These are phyloP conservation scores for Erebia palarica DNA, from an alignment of 2,888 invertebrate species.

Conservation along the genomic window DNA sequence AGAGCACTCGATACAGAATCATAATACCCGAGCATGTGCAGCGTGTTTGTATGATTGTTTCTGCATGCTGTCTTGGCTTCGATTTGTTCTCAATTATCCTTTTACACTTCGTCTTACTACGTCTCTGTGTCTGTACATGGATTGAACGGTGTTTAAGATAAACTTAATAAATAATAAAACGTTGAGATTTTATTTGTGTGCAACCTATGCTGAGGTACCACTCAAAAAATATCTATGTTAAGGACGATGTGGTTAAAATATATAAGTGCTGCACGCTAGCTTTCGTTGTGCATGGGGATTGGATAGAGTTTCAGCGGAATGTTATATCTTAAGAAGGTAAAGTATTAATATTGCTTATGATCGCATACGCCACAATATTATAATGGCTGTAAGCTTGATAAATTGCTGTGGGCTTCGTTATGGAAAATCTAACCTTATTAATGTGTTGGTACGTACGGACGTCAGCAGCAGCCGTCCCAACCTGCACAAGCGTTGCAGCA, in stretches of 20 bases:
- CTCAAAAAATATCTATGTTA: slow-evolving; percentile 43
- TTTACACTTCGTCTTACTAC: slow-evolving; percentile 54
- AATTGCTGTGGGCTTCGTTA: slow-evolving; percentile 78
- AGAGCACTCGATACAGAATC: slow-evolving; percentile 74
- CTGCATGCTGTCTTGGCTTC: slow-evolving; percentile 82
- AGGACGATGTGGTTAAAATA: slow-evolving; percentile 70
- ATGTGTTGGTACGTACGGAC: slow-evolving; percentile 83
- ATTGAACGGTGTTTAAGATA: slow-evolving; percentile 19
- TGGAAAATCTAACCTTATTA: slow-evolving; percentile 83
- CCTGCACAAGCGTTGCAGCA: slow-evolving; percentile 80
- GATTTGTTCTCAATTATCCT: slow-evolving; percentile 64
- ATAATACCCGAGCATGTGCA: slow-evolving; percentile 75
- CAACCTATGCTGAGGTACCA: slow-evolving; percentile 36
- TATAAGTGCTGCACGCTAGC: slow-evolving; percentile 80
- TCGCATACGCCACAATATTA: slow-evolving; percentile 65
- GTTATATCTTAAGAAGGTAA: slow-evolving; percentile 71
- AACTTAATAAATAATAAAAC: slow-evolving; percentile 22
- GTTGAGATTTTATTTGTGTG: slow-evolving; percentile 49
- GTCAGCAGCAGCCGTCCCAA: slow-evolving; percentile 83
- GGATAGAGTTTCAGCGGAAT: slow-evolving; percentile 77
- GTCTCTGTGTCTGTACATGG: slow-evolving; percentile 37
- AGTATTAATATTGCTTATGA: slow-evolving; percentile 71
- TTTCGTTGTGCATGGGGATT: slow-evolving; percentile 82
- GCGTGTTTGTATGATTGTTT: slow-evolving; percentile 73
- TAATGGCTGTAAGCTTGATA: slow-evolving; percentile 76